A percentile compares a stretch with the other conserved stretches of the same genome.
Conservation (phyloP, 2,113 vertebrate species). For the Psammodynastes pulverulentus region DNA sequence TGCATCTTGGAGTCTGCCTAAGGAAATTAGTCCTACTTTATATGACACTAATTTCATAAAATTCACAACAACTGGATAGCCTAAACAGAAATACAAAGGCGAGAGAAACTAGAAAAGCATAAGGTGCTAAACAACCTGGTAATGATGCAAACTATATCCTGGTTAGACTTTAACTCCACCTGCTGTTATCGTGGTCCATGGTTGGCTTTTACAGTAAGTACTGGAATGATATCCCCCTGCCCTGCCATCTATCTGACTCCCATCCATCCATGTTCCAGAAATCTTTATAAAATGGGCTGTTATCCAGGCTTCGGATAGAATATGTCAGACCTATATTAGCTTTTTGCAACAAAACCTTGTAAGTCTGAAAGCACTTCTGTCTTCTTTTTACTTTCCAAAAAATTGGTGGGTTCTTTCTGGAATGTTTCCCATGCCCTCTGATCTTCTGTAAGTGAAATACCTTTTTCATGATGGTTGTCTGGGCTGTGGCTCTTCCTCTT, state of each 20-base stretch:
- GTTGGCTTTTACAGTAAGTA: not conserved
- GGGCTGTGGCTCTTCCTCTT: not conserved
- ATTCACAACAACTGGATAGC: not conserved
- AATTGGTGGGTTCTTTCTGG: not conserved
- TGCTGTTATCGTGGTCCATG: not conserved
- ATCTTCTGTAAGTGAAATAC: not conserved
- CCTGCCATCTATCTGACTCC: not conserved
- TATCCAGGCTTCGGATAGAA: not conserved
- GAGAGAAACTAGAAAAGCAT: not conserved
- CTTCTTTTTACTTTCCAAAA: not conserved
- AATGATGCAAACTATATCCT: not conserved
- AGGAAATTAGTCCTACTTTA: not conserved
- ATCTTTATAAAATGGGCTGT: not conserved
- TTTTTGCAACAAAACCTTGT: not conserved
- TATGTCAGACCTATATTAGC: not conserved
- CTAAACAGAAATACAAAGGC: not conserved
- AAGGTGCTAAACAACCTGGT: not conserved
- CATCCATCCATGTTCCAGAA: not conserved
- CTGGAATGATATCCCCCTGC: not conserved
- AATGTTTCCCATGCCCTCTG: not conserved
- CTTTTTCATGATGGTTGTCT: not conserved
- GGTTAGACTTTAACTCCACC: not conserved
- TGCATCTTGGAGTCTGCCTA: not conserved
- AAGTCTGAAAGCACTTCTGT: not conserved
- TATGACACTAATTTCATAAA: not conserved